Base-by-base conservation (phyloP, 2,888 invertebrate genomes). In the Drosophila yooni region DNA sequence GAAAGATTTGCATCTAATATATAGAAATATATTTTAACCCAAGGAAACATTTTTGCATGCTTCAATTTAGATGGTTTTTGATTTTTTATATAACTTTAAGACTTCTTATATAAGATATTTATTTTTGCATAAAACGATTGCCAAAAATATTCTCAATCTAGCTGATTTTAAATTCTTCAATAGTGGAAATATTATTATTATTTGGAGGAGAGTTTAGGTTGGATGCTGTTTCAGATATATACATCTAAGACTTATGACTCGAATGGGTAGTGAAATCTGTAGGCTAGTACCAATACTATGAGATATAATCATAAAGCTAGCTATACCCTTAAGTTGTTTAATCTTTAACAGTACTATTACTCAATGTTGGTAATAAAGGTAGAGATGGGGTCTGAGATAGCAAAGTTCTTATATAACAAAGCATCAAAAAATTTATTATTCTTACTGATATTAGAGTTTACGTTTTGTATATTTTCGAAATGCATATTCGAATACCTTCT, bases 1-100 rank as follows among this genome's bases (percentile, higher is more conserved):
- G 13, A 21, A 21, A 68, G 69, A 69, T 69, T 38, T 68, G 59
- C 59, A 68, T 69, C 68, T 36, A 15, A 54, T 56, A 50, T 50
- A 40, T 25, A 27, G 38, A 36, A 34, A 36, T 33, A 21, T 4
- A 34, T 31, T 46, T 38, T 11, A 52, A 52, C 6, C 29, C 43
- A 36, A 36, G 18, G 15, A 25, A 64, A 63, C 43, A 66, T 36
- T 53, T 53, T 53, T 59, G 60, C 63, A 63, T 59, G 59, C 29
- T 46, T 46, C 4, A 15, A 15, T 46, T 46, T 25, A 2, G 15
- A 25, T 8, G 15, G 15, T 1, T 2, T 8, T 25, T 46, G 0
- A 46, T 25, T 8, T 46, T 15, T 8, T 46, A n/a, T n/a, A 40
- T 13, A 46, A 8, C 46, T 25, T 46, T 15, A 25, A 8, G 15